Evolutionary conservation across 2,797 vertebrate genomes (phyloP), one percentile per base, ranked within the genome.

Genomic region (Schizopygopsis malacanthus): DNA sequence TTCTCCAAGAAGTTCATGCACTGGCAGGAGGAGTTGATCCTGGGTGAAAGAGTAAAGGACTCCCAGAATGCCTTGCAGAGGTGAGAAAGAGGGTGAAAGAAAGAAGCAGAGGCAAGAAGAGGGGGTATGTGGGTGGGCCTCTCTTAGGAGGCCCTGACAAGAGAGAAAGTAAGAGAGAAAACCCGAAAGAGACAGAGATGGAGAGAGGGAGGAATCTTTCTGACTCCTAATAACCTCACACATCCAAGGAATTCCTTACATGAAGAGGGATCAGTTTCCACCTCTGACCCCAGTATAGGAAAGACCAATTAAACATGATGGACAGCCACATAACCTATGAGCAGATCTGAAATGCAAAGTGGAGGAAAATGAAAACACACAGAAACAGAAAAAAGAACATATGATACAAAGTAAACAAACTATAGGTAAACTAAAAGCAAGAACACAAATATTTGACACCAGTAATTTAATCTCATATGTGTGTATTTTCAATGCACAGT

Each of bases 1-100:
- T 99, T 99, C 92, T 99, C 98, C 91, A 96, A 94, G 94, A 99
- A 98, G 94, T 99, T 98, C 93, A 99, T 99, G 98, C 97, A 97
- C 94, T 99, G 98, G 98, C 98, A 99, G 91, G 97, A 99, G 93
- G 98, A 99, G 91, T 92, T 99, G 92, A 97, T 99, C 92, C 94
- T 99, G 86, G 98, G 98, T 0, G 98, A 97, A 86, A 94, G 94
- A 3, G 91, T 95, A 88, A 98, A 97, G 94, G 95, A 94, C 92
- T 92, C 94, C 83, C 95, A 96, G 91, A 96, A 98, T 87, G 92
- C 94, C 90, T 94, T 99, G 91, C 93, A 96, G 92, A 98, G 98
- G 98, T 99, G 89, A 93, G 95, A 86, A 67, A 69, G 73, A 63
- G 56, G 70, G 47, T 77, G 63, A 87, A 78, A 88, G 70, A 45